phyloP scores from a whole-genome alignment of 2,797 vertebrate species.

The Sparidentex hasta region DNA sequence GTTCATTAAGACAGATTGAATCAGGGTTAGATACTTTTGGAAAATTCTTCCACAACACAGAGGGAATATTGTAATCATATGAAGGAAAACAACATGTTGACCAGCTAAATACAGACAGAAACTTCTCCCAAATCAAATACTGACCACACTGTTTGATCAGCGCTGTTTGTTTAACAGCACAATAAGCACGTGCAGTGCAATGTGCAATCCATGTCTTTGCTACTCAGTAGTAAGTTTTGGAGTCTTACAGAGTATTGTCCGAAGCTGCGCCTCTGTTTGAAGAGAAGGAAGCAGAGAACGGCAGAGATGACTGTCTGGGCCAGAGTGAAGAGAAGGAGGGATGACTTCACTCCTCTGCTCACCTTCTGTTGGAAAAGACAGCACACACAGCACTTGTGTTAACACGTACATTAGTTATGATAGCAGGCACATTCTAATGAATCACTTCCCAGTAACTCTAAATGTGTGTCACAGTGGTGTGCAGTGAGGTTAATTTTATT shows the following conservation, averaged over 20 bases:
- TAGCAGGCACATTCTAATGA: not conserved
- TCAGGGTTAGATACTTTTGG: too few species aligned
- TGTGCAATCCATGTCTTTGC: not conserved
- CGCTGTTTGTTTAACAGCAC: not conserved
- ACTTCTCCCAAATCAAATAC: too few species aligned
- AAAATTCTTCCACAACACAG: too few species aligned
- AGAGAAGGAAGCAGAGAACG: constrained; percentile 60
- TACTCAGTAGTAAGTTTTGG: not conserved
- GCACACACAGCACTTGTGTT: not conserved
- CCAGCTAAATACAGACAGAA: too few species aligned
- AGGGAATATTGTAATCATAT: too few species aligned
- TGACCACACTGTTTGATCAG: not conserved
- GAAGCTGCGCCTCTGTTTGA: constrained; percentile 61
- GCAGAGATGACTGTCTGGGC: constrained; percentile 61
- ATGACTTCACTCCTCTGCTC: constrained; percentile 69
- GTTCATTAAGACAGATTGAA: too few species aligned
- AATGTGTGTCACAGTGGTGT: too few species aligned
- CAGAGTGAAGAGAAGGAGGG: constrained; percentile 76
- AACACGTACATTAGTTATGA: not conserved
- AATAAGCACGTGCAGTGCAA: not conserved
- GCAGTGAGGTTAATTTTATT: not conserved
- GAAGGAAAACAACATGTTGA: too few species aligned
- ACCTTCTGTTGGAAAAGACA: constrained; percentile 55
- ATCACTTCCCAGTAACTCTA: too few species aligned
- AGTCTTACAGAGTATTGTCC: constrained; percentile 67